These are phyloP conservation scores for Pimephales promelas DNA, from an alignment of 2,113 vertebrate species.

Conservation along the genomic window DNA sequence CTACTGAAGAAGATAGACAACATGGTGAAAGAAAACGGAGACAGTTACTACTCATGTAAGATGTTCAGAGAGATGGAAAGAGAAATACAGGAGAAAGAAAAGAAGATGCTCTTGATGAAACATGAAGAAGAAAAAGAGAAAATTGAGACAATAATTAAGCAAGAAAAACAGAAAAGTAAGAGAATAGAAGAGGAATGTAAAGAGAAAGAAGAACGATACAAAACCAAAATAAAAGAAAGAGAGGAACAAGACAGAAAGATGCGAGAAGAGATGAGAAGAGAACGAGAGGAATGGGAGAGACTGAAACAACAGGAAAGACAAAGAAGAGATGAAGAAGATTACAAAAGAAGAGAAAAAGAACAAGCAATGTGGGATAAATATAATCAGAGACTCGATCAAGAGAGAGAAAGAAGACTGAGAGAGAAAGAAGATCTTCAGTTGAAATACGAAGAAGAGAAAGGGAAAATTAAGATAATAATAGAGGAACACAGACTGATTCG, in stretches of 20 bases:
- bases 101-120: conserved; percentile 3
- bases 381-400: background rate
- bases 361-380: background rate
- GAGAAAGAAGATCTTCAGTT: no score
- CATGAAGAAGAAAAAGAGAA: background rate
- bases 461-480: background rate
- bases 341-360: background rate
- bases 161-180: background rate
- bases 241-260: background rate
- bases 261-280: background rate
- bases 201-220: background rate
- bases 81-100: background rate
- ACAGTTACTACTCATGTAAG: no score
- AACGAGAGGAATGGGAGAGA: background rate
- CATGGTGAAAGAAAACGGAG: no score
- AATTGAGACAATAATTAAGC: background rate
- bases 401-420: background rate
- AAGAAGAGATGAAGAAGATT: background rate
- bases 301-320: background rate
- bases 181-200: background rate
- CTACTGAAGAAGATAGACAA: no score
- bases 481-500: background rate
- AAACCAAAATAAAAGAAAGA: background rate
- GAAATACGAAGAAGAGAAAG: background rate
- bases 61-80: conserved; percentile 16